phyloP scores from a whole-genome alignment of 2,113 vertebrate genomes.

The Rhinolophus sinicus region DNA sequence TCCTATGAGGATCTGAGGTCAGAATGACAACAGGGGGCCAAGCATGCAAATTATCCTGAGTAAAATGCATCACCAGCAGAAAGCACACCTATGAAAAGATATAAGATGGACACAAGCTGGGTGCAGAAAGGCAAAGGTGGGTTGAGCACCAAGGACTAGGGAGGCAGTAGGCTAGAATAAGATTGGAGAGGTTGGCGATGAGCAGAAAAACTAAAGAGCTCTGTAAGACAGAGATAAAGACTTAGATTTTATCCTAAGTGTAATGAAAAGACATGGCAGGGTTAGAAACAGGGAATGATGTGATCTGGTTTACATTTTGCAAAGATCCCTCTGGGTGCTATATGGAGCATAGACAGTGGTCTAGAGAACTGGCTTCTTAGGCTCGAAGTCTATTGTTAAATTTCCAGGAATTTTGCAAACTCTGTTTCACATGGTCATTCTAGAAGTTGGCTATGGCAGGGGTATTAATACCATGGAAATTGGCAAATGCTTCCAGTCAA shows the following conservation, averaged over 20 bases:
- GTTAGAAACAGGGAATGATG: background rate
- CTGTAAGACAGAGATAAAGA: background rate
- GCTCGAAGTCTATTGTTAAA: background rate
- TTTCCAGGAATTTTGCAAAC: background rate
- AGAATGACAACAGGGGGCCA: background rate
- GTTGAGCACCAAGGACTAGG: background rate
- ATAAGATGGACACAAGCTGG: background rate
- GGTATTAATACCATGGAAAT: too few species aligned
- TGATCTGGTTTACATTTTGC: background rate
- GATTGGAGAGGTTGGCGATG: background rate
- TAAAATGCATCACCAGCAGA: background rate
- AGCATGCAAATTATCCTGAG: background rate
- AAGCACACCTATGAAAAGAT: background rate
- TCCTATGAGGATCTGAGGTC: background rate
- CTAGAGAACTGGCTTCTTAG: background rate
- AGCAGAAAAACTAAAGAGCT: background rate
- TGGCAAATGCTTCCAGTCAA: background rate
- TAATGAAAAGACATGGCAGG: background rate
- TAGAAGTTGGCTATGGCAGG: background rate
- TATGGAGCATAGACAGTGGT: too few species aligned
- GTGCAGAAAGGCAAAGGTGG: background rate
- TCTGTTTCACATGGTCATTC: background rate
- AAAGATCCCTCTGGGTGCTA: background rate
- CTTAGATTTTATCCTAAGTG: background rate
- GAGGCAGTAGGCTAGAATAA: background rate